Conservation (phyloP, 1,140 invertebrate species). For the Halesus radiatus region DNA sequence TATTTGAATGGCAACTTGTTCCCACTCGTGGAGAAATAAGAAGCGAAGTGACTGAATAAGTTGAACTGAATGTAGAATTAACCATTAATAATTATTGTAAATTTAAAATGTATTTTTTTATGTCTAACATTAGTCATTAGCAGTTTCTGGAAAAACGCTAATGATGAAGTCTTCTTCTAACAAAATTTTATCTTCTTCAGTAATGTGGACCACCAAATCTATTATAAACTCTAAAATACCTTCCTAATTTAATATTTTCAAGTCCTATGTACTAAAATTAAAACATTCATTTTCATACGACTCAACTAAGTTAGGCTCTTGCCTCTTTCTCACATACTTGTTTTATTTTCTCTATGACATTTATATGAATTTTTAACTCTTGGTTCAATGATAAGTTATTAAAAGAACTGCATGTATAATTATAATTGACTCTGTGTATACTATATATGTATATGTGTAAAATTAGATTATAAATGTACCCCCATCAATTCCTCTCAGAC, state of each 20-base stretch:
- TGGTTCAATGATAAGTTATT: slow-evolving; percentile 5
- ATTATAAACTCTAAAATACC: slow-evolving; percentile 16
- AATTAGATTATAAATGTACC: slow-evolving; percentile 31
- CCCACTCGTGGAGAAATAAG: background rate
- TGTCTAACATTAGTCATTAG: slow-evolving; percentile 38
- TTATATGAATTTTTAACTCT: background rate
- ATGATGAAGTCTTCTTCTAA: slow-evolving; percentile 20
- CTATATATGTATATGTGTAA: slow-evolving; percentile 20
- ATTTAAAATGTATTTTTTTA: slow-evolving; percentile 47
- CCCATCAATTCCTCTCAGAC: background rate
- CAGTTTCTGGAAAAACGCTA: slow-evolving; percentile 37
- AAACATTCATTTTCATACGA: too few relatives aligned
- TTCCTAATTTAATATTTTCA: slow-evolving; percentile 5
- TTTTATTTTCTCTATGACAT: background rate
- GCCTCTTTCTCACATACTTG: background rate
- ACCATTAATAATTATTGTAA: slow-evolving; percentile 27
- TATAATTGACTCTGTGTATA: slow-evolving; percentile 36
- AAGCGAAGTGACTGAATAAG: slow-evolving; percentile 43
- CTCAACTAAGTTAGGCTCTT: too few relatives aligned
- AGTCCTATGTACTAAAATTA: background rate
- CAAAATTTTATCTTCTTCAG: slow-evolving; percentile 41
- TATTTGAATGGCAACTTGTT: slow-evolving; percentile 22
- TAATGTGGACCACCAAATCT: slow-evolving; percentile 47
- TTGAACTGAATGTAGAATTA: slow-evolving; percentile 48
- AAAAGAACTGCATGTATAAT: slow-evolving; percentile 32